Evolutionary conservation across 2,888 invertebrate genomes (phyloP), one percentile per base, ranked within the genome.

Genomic region (Apodemia zela): DNA sequence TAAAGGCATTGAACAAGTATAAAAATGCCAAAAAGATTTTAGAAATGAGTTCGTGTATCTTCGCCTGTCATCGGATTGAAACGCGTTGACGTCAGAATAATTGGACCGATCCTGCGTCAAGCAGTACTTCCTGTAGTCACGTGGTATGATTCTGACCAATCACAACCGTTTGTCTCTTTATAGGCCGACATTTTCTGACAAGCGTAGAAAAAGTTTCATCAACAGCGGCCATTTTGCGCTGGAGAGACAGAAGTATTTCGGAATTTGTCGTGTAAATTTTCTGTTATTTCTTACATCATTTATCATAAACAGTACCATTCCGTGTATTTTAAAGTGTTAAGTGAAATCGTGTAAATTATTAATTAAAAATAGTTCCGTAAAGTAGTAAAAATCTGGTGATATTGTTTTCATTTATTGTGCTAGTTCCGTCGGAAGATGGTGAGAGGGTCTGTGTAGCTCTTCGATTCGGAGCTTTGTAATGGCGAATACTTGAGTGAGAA

Each of bases 131-230:
- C 92, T 92, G 86, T 74, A 76, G 79, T 90, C 92, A 92, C 92
- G 89, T 92, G 92, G 88, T 83, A 66, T 71, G 0, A 71, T 66
- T 69, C 73, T 68, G 73, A 74, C 93, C 92, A 93, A 93, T 92
- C 85, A 82, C 69, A 78, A 67, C 65, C 74, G 80, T 76, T 77
- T 72, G 79, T 80, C 79, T 79, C 85, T 84, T 80, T 86, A 81
- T 85, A 88, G 92, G 89, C 92, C 90, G 92, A 93, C 93, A 90
- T 91, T 91, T 95, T 95, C 95, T 96, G 96, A 96, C 96, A 96
- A 96, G 96, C 96, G 96, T 96, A 96, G 95, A 96, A 96, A 96
- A 97, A 96, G 95, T 96, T 96, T 96, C 96, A 96, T 96, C 96
- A 96, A 96, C 95, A 96, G 96, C 96, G 96, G 97, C 97, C 97